Evolutionary conservation across 2,888 invertebrate species (phyloP), one percentile per base, ranked within the genome.

Genomic region (Pyrrhosoma nymphula): DNA sequence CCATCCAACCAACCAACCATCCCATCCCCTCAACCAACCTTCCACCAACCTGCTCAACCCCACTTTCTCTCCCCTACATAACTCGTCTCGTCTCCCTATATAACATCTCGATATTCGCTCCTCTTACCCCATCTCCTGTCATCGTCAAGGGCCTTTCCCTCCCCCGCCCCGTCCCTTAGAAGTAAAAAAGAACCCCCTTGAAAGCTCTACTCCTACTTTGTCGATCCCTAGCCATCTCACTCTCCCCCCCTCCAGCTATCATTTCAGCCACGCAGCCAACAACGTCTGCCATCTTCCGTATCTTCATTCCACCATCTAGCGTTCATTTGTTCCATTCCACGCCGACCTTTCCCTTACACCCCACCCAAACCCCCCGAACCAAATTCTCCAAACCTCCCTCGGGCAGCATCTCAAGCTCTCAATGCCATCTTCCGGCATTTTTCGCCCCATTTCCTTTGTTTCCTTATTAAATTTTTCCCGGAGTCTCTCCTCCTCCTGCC

Each of bases 391-490:
- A 1, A 0, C 82, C 16, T 1, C 30, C 82, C 16, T 16, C 26
- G 30, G 0, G 26, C 1, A 35, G 35, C 82, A 35, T 35, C 16
- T 14, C 82, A 35, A 14, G 56, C 47, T 89, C 89, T 47, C 89
- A 23, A 56, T 56, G 55, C 55, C 56, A 89, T 89, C 89, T 26
- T 4, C 20, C 56, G 47, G 55, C 56, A 55, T 47, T 82, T 82
- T 82, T 82, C 82, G 82, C 82, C 82, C 82, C 82, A 82, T 56
- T 89, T 89, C 89, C 89, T 89, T 56, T 55, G 56, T 55, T 89
- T 56, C 89, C 89, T 89, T 56, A 47, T 56, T 55, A 89, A 56
- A 56, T 55, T 88, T 47, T 47, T 88, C 39, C 88, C 88, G 3
- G 30, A n/a, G 35, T 82, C 35, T n/a, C 35, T 4, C 16, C 0